Base-by-base conservation (phyloP, 2,113 vertebrate species). In the Festucalex cinctus region DNA sequence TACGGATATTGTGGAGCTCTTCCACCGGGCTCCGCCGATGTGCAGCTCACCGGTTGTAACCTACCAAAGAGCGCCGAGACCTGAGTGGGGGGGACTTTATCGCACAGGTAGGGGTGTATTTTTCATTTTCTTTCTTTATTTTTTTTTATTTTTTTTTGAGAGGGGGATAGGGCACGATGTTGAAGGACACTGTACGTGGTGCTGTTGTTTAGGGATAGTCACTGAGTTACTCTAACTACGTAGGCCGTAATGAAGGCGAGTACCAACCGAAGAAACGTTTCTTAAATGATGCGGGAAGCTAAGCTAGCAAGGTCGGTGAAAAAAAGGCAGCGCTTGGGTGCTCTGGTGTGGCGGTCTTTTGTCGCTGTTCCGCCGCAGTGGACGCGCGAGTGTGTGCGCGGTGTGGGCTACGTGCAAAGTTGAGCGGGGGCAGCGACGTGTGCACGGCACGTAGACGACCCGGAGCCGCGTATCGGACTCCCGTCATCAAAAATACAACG, bases 351-450 rank as follows among this genome's bases (percentile, higher is more conserved):
- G 37, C 16, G 59, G 22, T 78, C 73, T 83, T 82, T 81, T 73
- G 70, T 77, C 60, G 68, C 28, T 80, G 71, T 68, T 86, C 63
- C 75, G 77, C 83, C 78, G 83, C 82, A 80, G 68, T 85, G 69
- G 54, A 70, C 60, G 75, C 61, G 65, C 69, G 71, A 78, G 67
- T 75, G 63, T 48, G 22, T 76, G 67, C 71, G 66, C 64, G 59
- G 51, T 77, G 75, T 65, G 70, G 84, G 78, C 78, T 88, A 91
- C 91, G 91, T 92, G 91, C 89, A 83, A 85, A 90, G 75, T 88
- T 83, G 88, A 86, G 85, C 85, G 88, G 80, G 87, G 80, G 78
- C 82, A 68, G 83, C 75, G 74, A 70, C 77, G 81, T 86, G 85
- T 76, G 57, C 86, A 83, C 75, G 72, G 88, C 90, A 92, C 88